Evolutionary conservation across 2,113 vertebrate genomes (phyloP).

Genomic region (Xenopus tropicalis): UCB_Xtro_10.0 CM004444.2:146860001-146860500

Average conservation of each 20-base stretch:
- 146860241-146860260: too few species aligned
- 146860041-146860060: slow-evolving; percentile 51
- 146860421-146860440: too few species aligned
- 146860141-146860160: slow-evolving; percentile 88
- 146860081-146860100: slow-evolving; percentile 53
- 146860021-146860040: slow-evolving; percentile 75
- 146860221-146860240: slow-evolving; percentile 58
- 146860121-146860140: slow-evolving; percentile 83
- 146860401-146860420: too few species aligned
- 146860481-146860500: too few species aligned
- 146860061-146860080: slow-evolving; percentile 49
- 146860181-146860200: slow-evolving; percentile 92
- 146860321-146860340: too few species aligned
- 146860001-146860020: slow-evolving; percentile 88
- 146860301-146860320: too few species aligned
- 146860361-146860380: too few species aligned
- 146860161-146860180: slow-evolving; percentile 92
- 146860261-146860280: neutral
- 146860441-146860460: too few species aligned
- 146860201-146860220: slow-evolving; percentile 87
- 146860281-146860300: too few species aligned
- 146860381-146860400: too few species aligned
- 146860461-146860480: too few species aligned
- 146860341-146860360: too few species aligned
- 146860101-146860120: slow-evolving; percentile 74